These are phyloP conservation scores for Triplophysa yarkandensis DNA, from an alignment of 2,797 vertebrate genomes.

Conservation along the genomic window DNA sequence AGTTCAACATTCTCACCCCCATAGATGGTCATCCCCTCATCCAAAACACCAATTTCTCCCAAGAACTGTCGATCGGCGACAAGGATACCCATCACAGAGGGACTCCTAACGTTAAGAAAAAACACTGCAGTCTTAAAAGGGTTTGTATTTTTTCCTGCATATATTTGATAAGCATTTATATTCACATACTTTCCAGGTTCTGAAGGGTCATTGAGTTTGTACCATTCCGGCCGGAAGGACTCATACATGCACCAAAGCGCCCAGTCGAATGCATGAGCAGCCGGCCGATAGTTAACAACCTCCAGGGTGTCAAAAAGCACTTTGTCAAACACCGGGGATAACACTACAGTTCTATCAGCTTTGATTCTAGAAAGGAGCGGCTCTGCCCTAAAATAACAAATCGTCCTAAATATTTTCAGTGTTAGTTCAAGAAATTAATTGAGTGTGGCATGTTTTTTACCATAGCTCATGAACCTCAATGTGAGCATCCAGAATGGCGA, in stretches of 20 bases:
- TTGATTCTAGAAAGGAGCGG: constrained; percentile 78
- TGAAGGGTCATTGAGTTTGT: constrained; percentile 66
- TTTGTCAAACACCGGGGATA: constrained; percentile 79
- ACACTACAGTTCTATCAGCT: constrained; percentile 74
- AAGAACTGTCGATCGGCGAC: constrained; percentile 77
- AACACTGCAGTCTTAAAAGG: not conserved
- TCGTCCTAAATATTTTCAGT: not conserved
- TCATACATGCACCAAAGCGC: constrained; percentile 78
- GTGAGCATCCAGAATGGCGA: constrained; percentile 82
- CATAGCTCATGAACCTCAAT: constrained; percentile 77
- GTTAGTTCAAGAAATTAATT: not conserved
- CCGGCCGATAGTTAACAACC: constrained; percentile 46
- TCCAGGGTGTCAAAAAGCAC: constrained; percentile 73
- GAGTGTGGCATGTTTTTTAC: constrained; percentile 38
- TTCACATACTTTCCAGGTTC: constrained; percentile 70
- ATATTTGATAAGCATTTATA: not conserved
- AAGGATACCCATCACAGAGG: constrained; percentile 80
- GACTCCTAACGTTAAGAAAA: constrained; percentile 66
- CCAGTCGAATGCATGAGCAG: constrained; percentile 77
- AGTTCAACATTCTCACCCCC: constrained; percentile 85
- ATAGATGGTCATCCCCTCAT: constrained; percentile 79
- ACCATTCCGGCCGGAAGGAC: constrained; percentile 69
- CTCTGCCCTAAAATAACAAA: constrained; percentile 72
- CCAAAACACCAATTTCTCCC: constrained; percentile 76
- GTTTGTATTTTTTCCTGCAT: not conserved